phyloP scores from a whole-genome alignment of 2,113 vertebrate species.

The Tragelaphus imberbis region DNA sequence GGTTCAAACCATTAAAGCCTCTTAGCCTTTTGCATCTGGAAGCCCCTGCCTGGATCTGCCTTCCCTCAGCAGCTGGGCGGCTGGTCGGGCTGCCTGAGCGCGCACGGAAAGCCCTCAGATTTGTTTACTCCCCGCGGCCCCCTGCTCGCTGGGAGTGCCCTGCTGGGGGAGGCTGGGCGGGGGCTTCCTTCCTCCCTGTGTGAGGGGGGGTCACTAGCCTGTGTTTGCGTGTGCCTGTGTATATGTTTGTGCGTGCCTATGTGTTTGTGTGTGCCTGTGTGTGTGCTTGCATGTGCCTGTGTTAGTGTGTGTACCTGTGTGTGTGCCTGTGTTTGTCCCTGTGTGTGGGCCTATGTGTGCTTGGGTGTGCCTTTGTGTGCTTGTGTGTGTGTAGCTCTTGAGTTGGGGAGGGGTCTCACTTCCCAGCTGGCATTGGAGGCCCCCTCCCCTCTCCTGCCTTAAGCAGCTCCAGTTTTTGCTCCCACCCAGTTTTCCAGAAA shows the following conservation, averaged over 20 bases:
- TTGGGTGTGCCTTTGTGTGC: neutral
- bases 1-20: conserved; percentile 37
- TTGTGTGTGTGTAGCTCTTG: neutral
- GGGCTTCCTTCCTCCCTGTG: neutral
- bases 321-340: neutral
- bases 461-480: neutral
- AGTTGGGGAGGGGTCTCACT: neutral
- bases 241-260: no score
- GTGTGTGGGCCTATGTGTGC: neutral
- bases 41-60: neutral
- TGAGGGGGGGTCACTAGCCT: neutral
- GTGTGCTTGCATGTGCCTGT: no score
- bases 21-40: conserved; percentile 31
- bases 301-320: neutral
- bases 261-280: neutral
- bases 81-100: neutral
- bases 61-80: neutral
- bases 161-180: accelerated
- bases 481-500: neutral
- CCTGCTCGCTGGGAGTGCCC: neutral
- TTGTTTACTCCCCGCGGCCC: conserved; percentile 3
- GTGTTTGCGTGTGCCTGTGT: neutral
- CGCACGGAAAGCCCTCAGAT: neutral
- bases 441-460: no score
- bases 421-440: neutral